Evolutionary conservation across 2,113 vertebrate genomes (phyloP).

Genomic region (Callocephalon fimbriatum): DNA sequence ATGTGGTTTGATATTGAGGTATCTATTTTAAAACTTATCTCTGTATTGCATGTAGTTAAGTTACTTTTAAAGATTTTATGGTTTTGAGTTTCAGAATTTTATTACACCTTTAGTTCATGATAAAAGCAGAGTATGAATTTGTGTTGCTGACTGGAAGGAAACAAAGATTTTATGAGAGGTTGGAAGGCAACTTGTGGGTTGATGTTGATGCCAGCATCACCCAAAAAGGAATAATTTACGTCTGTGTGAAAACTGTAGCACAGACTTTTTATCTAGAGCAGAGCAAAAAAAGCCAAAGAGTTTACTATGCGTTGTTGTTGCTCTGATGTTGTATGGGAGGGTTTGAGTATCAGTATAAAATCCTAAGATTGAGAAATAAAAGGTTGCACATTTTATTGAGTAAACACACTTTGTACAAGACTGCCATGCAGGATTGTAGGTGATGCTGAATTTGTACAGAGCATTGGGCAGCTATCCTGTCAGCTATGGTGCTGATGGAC

Average conservation of each 20-base stretch:
- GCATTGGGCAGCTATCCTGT: fast-evolving
- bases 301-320: neutral
- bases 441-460: neutral
- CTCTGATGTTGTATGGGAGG: neutral
- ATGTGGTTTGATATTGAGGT: neutral
- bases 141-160: neutral
- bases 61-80: neutral
- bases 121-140: neutral
- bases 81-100: neutral
- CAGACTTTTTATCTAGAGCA: neutral
- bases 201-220: neutral
- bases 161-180: neutral
- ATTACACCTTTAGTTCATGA: neutral
- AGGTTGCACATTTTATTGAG: neutral
- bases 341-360: neutral
- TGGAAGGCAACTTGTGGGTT: neutral
- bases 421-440: neutral
- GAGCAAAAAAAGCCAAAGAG: neutral
- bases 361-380: neutral
- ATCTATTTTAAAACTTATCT: neutral
- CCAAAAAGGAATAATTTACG: neutral
- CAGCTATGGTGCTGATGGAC: neutral
- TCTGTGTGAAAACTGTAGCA: neutral
- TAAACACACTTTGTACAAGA: neutral
- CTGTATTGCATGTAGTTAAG: neutral